phyloP scores from a whole-genome alignment of 2,113 vertebrate genomes.

The Bothrops jararaca region DNA sequence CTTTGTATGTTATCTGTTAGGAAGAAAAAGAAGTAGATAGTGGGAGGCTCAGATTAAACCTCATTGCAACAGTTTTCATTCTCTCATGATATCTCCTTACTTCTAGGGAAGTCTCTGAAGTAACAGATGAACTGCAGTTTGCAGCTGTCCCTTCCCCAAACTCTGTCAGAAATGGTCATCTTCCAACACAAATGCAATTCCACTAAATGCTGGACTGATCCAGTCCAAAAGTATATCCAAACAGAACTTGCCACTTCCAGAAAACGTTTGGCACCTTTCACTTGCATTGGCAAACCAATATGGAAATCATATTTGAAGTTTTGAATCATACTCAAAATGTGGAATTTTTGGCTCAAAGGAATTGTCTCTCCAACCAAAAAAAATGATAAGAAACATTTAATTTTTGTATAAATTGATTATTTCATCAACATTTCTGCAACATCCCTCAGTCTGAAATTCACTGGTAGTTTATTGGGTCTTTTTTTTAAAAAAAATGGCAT shows the following conservation, averaged over 20 bases:
- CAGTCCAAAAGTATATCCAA: neutral
- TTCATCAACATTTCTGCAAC: neutral
- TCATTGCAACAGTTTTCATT: neutral
- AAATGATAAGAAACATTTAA: neutral
- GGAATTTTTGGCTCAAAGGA: neutral
- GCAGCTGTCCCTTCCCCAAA: neutral
- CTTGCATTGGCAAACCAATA: neutral
- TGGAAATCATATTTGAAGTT: neutral
- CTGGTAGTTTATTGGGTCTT: neutral
- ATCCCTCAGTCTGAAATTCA: neutral
- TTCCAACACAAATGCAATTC: neutral
- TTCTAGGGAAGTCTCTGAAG: neutral
- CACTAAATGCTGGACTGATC: neutral
- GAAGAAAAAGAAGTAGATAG: neutral
- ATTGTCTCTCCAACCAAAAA: neutral
- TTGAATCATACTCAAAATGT: neutral
- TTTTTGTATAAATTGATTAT: neutral
- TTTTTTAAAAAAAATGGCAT: neutral
- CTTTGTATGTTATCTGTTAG: neutral
- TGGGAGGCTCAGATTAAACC: neutral
- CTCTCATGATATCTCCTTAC: neutral
- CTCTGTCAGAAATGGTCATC: neutral
- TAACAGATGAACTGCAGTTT: neutral
- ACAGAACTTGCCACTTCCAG: neutral
- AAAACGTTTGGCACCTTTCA: neutral